Evolutionary conservation across 2,113 vertebrate genomes (phyloP).

Genomic region (Emydura subglobosa): DNA sequence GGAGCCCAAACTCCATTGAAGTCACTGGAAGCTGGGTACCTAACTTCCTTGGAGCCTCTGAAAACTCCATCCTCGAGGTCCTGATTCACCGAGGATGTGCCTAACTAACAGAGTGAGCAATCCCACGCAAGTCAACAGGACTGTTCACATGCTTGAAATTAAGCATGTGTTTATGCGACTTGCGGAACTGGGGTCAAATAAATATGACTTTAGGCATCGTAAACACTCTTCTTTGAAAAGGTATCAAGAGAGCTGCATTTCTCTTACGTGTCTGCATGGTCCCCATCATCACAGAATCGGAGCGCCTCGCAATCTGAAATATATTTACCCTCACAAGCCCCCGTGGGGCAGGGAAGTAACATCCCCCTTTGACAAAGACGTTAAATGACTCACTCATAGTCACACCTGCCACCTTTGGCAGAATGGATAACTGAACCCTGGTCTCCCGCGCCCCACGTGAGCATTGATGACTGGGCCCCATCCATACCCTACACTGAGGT

Average conservation of each 20-base stretch:
- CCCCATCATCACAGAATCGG: background rate
- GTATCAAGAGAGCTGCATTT: background rate
- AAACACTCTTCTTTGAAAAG: background rate
- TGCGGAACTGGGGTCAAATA: background rate
- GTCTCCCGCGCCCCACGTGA: background rate
- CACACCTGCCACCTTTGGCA: background rate
- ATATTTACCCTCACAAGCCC: background rate
- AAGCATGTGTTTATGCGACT: background rate
- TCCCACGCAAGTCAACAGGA: background rate
- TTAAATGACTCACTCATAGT: background rate
- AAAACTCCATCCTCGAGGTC: background rate
- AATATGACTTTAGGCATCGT: background rate
- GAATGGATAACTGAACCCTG: background rate
- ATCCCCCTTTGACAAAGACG: background rate
- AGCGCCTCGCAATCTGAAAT: background rate
- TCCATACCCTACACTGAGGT: background rate
- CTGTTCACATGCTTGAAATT: background rate
- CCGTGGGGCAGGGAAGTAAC: background rate
- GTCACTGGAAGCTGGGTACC: background rate
- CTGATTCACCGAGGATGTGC: background rate
- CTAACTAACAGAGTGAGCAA: background rate
- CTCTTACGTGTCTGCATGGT: background rate
- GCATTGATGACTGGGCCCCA: background rate
- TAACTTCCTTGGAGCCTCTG: background rate
- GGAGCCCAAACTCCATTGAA: background rate